Base-by-base conservation (phyloP, 2,113 vertebrate species). In the Casuarius casuarius region DNA sequence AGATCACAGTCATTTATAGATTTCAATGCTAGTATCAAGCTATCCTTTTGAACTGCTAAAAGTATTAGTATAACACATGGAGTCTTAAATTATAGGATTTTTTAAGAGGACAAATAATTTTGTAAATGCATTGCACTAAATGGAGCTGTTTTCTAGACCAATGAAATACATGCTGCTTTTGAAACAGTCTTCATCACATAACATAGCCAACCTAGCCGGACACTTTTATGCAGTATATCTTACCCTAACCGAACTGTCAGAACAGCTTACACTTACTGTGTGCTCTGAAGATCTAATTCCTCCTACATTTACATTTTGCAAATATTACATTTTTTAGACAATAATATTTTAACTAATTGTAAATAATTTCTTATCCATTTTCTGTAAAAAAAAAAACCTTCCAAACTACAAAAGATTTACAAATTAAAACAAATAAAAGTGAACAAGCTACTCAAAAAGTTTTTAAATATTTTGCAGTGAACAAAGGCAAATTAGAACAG, bases 1-100 rank as follows among this genome's bases (percentile, higher is more conserved):
- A 12, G 86, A 97, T 97, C 96, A 84, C 42, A 93, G 95, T 84
- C 92, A 76, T 94, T 85, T 84, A 86, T 52, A 77, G 86, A 94
- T 96, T 93, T 95, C 74, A 85, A 94, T 82, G 75, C 85, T 95
- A 84, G 21, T 95, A 91, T 94, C 71, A 87, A 93, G 79, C 40
- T 93, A 85, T 66, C 56, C n/a, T 52, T 40, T 96, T 66, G 89
- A 82, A 91, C 71, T 75, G 17, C 67, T 95, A 46, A 63, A 95
- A 48, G 51, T 70, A 49, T 84, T 58, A 59, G 38, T 92, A 89
- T 58, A 40, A 4, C 42, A 74, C 42, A 72, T 46, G 26, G 26
- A 92, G 93, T 95, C 96, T 83, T 70, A 91, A 83, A 67, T 87
- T 79, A 49, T 35, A 67, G 65, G 51, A 71, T 93, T 90, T 77